Base-by-base conservation (phyloP, 2,113 vertebrate species). In the Charina bottae region DNA sequence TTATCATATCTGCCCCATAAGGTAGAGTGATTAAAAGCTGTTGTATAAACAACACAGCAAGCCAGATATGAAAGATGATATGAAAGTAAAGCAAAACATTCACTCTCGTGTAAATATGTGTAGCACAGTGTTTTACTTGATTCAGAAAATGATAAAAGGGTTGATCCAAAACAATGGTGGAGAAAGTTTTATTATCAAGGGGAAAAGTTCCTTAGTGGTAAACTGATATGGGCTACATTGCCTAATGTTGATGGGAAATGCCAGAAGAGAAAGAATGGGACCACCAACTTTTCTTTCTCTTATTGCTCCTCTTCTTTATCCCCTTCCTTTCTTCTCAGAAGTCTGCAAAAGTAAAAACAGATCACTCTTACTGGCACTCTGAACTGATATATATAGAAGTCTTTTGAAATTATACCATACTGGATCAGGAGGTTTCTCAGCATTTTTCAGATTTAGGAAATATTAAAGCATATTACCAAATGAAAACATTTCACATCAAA, bases 41-140 rank as follows among this genome's bases (percentile, higher is more conserved):
- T 3, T 85, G 54, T 89, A 55, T 91, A 53, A 90, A 88, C 60
- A 4, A 89, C 85, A 85, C 8, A 89, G 11, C 92, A 55, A 94
- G 87, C 0, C 37, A 83, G 6, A 90, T 87, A 42, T 90, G 68
- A 92, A 92, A 92, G n/a, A 21, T 87, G 85, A 46, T 46, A 58
- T 33, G 21, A 53, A 90, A 93, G 24, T 55, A 92, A 83, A 54
- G 37, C 42, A 85, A 68, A n/a, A 17, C 89, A 89, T 60, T 56
- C 28, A 4, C 90, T 42, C n/a, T 8, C 78, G 23, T 85, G 83
- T 10, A 88, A 90, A 93, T 46, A 10, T 87, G 56, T 87, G 15
- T 68, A 92, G 84, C 26, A 4, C 42, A 24, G 59, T 60, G 33
- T 85, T 60, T 68, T 10, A n/a, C 91, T 94, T 84, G 0, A 28